Base-by-base conservation (phyloP, 2,888 invertebrate genomes). In the Amiota communis region DNA sequence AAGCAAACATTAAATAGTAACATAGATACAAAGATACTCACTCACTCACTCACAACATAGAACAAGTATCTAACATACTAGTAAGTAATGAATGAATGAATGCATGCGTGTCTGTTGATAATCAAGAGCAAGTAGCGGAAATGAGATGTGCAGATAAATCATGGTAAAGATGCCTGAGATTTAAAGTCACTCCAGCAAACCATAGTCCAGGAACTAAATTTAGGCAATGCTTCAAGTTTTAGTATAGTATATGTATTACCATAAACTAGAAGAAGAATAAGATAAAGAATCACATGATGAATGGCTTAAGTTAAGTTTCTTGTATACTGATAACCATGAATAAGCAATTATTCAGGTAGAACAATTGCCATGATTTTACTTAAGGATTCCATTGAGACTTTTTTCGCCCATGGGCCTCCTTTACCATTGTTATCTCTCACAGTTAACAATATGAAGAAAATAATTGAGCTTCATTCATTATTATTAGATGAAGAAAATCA, bases 1-100 rank as follows among this genome's bases (percentile, higher is more conserved):
- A 83, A 80, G 83, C 86, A 83, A 83, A 84, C 86, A 83, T 83
- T 83, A 85, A 83, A 53, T 11, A 20, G 67, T 36, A 84, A 80
- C 79, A 53, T 11, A 20, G 67, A 53, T 85, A 80, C 79, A 79
- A 76, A 78, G 53, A 20, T 53, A 12, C 23, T 15, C 59, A 10
- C 20, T 11, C 23, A 20, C 17, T 15, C 15, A 20, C 20, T 8
- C 11, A 8, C 11, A 17, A 36, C 36, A 36, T 36, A 36, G 4
- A 36, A 36, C 2, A 36, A 15, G 53, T 53, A 13, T 53, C n/a
- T 13, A n/a, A n/a, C n/a, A n/a, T n/a, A n/a, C n/a, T n/a, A 53
- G 53, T 49, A 13, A 13, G 78, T 53, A 49, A 63, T 23, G 13
- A 75, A 77, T 74, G 78, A 49, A 63, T 23, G 13, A 75, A 77